A percentile compares a stretch with the other conserved stretches of the same genome.
Evolutionary conservation across 2,888 invertebrate genomes (phyloP).

Genomic region (Amblyjoppa fuscipennis): DNA sequence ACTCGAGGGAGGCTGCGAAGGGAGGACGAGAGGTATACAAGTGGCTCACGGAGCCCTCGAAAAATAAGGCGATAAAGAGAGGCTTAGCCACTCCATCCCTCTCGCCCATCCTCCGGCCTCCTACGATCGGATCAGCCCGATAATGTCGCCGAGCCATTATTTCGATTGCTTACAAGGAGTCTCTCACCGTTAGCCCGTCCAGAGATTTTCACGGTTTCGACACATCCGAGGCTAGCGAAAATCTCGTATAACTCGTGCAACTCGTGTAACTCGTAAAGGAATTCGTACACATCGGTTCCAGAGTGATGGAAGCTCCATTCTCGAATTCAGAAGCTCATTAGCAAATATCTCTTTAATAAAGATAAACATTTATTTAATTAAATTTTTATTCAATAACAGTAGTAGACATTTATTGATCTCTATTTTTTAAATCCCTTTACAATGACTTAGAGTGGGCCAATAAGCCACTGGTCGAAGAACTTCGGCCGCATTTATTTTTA

Average conservation of each 20-base stretch:
- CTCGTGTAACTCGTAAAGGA: neutral
- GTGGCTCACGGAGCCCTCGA: slow-evolving; percentile 59
- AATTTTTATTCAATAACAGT: too few species aligned
- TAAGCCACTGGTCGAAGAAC: too few species aligned
- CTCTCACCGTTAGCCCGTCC: neutral
- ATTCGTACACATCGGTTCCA: neutral
- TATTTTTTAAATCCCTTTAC: too few species aligned
- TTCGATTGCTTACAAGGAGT: slow-evolving; percentile 63
- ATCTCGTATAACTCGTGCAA: neutral
- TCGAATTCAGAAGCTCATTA: neutral
- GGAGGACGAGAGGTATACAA: slow-evolving; percentile 42
- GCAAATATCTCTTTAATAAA: too few species aligned
- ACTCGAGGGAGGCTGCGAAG: neutral
- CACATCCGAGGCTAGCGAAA: neutral
- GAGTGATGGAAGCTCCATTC: neutral
- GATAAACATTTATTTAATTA: too few species aligned
- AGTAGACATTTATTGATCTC: too few species aligned
- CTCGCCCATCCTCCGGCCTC: slow-evolving; percentile 28
- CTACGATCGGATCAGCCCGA: slow-evolving; percentile 66
- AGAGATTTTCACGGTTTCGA: neutral
- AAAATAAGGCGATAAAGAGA: slow-evolving; percentile 68
- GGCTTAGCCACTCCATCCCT: slow-evolving; percentile 56
- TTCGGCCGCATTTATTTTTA: too few species aligned
- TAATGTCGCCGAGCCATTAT: slow-evolving; percentile 65
- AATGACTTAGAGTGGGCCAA: too few species aligned